Evolutionary conservation across 2,797 vertebrate genomes (phyloP).

Genomic region (Sebastolobus alascanus): DNA sequence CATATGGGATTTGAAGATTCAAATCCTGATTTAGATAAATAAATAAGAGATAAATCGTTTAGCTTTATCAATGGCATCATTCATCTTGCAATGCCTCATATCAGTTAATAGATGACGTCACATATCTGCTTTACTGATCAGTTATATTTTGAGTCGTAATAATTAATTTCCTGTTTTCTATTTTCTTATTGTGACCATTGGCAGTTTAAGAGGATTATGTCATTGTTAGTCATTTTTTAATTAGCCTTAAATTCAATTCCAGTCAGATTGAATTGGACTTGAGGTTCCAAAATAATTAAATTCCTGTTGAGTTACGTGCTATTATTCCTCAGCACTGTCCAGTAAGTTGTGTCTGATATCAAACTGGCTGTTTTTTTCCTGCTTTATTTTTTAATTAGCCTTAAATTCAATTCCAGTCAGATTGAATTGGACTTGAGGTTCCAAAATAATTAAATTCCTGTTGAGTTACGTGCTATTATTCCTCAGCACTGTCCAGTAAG

Average conservation of each 20-base stretch:
- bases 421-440: constrained; percentile 35
- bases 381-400: constrained; percentile 58
- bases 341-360: constrained; percentile 3
- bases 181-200: constrained; percentile 2
- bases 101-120: neutral
- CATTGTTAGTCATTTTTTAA: constrained; percentile 39
- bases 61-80: neutral
- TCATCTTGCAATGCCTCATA: neutral
- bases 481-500: neutral
- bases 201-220: constrained; percentile 40
- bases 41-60: neutral
- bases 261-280: constrained; percentile 29
- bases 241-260: constrained; percentile 48
- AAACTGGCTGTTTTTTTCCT: constrained; percentile 2
- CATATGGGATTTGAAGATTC: neutral
- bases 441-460: constrained; percentile 40
- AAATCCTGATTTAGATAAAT: neutral
- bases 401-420: constrained; percentile 36
- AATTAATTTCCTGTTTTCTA: constrained; percentile 14
- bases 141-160: neutral
- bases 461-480: constrained; percentile 31
- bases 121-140: neutral
- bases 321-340: neutral
- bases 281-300: constrained; percentile 36
- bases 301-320: constrained; percentile 31